phyloP scores from a whole-genome alignment of 2,113 vertebrate genomes.

The Rhizomys pruinosus region DNA sequence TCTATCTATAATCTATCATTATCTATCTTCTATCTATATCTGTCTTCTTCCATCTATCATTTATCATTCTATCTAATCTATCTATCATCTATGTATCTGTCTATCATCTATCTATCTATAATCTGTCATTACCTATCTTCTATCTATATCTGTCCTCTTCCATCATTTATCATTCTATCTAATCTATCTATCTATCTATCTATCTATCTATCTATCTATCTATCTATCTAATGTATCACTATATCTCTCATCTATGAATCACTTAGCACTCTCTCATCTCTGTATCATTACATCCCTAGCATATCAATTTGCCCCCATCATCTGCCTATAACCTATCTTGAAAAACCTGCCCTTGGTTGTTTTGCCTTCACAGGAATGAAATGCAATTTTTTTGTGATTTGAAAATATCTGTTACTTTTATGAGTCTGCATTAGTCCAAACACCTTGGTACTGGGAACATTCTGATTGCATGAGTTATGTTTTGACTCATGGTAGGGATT shows the following conservation, averaged over 20 bases:
- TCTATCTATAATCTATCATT: background rate
- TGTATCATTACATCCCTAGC: background rate
- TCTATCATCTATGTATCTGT: background rate
- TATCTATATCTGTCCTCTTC: background rate
- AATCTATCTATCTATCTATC: background rate
- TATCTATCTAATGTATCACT: too few species aligned
- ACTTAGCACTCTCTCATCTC: background rate
- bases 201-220: background rate
- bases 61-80: background rate
- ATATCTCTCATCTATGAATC: background rate
- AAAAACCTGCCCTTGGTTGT: background rate
- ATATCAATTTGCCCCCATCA: background rate
- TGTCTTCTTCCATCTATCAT: background rate
- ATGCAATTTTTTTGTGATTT: constrained; percentile 29
- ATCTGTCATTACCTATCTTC: background rate
- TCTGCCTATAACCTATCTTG: background rate
- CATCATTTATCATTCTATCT: too few species aligned
- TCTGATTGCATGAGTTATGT: constrained; percentile 59
- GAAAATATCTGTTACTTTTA: constrained; percentile 68
- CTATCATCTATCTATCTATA: background rate
- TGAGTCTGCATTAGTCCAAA: constrained; percentile 62
- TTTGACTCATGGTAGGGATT: constrained; percentile 23
- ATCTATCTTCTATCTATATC: background rate
- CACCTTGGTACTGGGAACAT: constrained; percentile 42
- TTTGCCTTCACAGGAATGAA: constrained; percentile 63